Evolutionary conservation across 2,888 invertebrate genomes (phyloP).

Genomic region (Chaetogeoica ovagalla): DNA sequence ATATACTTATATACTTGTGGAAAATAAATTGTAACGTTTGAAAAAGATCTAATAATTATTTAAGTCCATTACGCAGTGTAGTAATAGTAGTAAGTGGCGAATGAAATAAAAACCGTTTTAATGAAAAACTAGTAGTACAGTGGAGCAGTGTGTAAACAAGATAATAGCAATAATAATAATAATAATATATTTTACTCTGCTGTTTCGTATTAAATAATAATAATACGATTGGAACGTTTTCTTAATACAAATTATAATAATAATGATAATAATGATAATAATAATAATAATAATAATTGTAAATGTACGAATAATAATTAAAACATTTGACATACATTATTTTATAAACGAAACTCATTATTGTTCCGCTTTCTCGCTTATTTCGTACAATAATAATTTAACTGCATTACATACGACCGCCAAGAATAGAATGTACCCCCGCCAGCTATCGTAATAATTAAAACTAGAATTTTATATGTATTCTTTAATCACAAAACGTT

Average conservation of each 20-base stretch:
- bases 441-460: not conserved
- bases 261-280: not conserved
- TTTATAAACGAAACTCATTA: constrained; percentile 1
- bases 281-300: not conserved
- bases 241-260: not conserved
- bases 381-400: not conserved
- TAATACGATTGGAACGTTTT: no score
- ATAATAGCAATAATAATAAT: no score
- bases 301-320: constrained; percentile 1
- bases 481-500: not conserved
- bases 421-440: not conserved
- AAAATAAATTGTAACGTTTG: no score
- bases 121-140: no score
- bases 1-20: no score
- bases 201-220: no score
- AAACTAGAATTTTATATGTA: not conserved
- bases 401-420: not conserved
- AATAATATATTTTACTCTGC: no score
- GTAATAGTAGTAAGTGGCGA: no score
- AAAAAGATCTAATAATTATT: no score
- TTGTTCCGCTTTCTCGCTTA: not conserved
- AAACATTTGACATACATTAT: not conserved
- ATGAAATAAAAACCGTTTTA: no score
- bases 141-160: no score
- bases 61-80: no score